Base-by-base conservation (phyloP, 2,888 invertebrate species). In the Drosophila putrida region DNA sequence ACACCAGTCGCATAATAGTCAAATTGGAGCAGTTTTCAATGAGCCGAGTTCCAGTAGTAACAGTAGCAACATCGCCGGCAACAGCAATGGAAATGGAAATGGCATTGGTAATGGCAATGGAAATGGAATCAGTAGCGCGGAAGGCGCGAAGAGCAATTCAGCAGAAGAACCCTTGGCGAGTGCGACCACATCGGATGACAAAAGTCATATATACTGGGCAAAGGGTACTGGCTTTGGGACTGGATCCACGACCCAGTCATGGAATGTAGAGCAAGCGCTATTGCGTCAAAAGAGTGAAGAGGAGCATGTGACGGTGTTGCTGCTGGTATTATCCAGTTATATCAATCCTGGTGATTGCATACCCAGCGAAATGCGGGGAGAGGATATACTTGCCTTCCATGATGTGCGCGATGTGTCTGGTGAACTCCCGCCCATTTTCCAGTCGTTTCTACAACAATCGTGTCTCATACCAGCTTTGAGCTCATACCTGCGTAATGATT, bases 181-280 rank as follows among this genome's bases (percentile, higher is more conserved):
- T 58, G 54, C 71, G 20, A 51, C 73, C 69, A 94, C 94, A 75
- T 93, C 94, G 28, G 95, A 96, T 83, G 95, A 96, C 78, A 96
- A 96, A 90, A 95, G 95, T 38, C 96, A 96, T 89, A 93, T 96
- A 77, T 97, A 98, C 93, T 98, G 98, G 98, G 98, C 98, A 0
- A 98, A 98, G 92, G 98, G 98, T 44, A 98, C 98, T 3, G 98
- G 98, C 1, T 98, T 98, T 93, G 98, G 98, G 51, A 98, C 98
- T 0, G 98, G 98, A 27, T 97, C 97, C 25, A 98, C 98, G 10
- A 96, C 97, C 75, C 98, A 98, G 91, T 97, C 97, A 47, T 99
- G 98, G 98, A 98, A 98, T 93, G 97, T 98, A 38, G 98, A 98
- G 90, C 97, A 98, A 90, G 98, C 98, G n/a, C 93, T 98, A 54